phyloP scores from a whole-genome alignment of 2,113 vertebrate species.

The Rhea pennata region DNA sequence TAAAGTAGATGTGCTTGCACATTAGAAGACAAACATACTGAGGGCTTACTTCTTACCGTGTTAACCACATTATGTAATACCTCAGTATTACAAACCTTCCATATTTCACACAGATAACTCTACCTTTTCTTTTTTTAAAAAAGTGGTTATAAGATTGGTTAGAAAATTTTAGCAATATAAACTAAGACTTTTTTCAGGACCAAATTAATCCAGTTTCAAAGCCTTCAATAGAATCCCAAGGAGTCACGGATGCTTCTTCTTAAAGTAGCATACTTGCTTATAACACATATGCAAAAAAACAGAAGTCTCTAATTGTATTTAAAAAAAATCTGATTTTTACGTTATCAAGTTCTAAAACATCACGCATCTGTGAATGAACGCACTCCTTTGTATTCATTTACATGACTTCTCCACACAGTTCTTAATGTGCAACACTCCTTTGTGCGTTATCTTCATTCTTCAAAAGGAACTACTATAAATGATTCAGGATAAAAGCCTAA shows the following conservation, averaged over 20 bases:
- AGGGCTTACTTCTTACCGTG: background rate
- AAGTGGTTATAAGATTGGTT: background rate
- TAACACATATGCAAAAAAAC: background rate
- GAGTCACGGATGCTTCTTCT: background rate
- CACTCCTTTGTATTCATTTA: background rate
- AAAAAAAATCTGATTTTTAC: background rate
- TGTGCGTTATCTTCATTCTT: background rate
- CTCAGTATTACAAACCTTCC: background rate
- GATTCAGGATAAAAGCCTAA: background rate
- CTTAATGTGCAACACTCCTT: background rate
- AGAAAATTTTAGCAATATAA: background rate
- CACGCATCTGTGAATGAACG: background rate
- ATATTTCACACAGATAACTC: background rate
- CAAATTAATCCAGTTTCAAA: background rate
- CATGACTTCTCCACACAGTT: background rate
- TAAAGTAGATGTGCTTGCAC: background rate
- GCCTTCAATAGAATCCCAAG: background rate
- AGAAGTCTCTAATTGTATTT: fast-evolving
- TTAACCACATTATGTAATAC: background rate
- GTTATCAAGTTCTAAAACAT: background rate
- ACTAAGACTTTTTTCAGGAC: background rate
- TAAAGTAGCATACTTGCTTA: background rate
- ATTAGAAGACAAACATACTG: background rate
- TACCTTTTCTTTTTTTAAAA: background rate
- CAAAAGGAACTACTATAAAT: background rate